phyloP scores from a whole-genome alignment of 2,888 invertebrate genomes.

The Tuta absoluta region DNA sequence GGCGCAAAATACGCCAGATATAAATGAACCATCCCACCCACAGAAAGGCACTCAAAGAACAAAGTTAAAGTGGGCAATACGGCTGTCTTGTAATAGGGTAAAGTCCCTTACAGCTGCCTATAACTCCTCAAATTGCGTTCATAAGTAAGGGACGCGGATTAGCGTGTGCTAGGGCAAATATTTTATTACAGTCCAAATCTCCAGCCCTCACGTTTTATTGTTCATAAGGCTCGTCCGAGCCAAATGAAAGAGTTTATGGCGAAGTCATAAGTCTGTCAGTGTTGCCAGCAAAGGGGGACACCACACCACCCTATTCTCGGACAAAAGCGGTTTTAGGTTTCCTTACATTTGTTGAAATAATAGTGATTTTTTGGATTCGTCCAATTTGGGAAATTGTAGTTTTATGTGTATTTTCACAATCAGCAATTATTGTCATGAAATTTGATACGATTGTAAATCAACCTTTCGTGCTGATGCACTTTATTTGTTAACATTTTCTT shows the following conservation, averaged over 20 bases:
- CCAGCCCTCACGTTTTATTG: constrained; percentile 81
- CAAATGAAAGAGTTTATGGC: constrained; percentile 82
- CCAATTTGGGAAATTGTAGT: constrained; percentile 6
- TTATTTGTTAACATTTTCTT: background rate
- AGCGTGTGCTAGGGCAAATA: constrained; percentile 80
- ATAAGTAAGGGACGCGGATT: constrained; percentile 79
- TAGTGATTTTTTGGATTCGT: constrained; percentile 16
- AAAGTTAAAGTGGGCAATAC: constrained; percentile 32
- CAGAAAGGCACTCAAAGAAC: constrained; percentile 21
- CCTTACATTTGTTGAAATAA: constrained; percentile 27
- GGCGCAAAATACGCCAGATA: background rate
- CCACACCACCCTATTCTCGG: constrained; percentile 48
- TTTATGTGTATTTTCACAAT: background rate
- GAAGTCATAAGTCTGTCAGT: constrained; percentile 72
- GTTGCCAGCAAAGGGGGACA: constrained; percentile 65
- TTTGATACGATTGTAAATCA: constrained; percentile 6
- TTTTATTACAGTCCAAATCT: constrained; percentile 81
- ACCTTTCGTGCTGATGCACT: background rate
- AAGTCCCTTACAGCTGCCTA: constrained; percentile 52
- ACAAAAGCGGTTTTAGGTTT: constrained; percentile 34
- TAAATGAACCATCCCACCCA: constrained; percentile 8
- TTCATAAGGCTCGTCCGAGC: constrained; percentile 81
- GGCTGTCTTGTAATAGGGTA: constrained; percentile 24
- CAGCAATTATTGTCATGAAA: background rate
- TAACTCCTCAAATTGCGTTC: constrained; percentile 79